These are phyloP conservation scores for Catagonus wagneri DNA, from an alignment of 2,113 vertebrate species.

Conservation along the genomic window DNA sequence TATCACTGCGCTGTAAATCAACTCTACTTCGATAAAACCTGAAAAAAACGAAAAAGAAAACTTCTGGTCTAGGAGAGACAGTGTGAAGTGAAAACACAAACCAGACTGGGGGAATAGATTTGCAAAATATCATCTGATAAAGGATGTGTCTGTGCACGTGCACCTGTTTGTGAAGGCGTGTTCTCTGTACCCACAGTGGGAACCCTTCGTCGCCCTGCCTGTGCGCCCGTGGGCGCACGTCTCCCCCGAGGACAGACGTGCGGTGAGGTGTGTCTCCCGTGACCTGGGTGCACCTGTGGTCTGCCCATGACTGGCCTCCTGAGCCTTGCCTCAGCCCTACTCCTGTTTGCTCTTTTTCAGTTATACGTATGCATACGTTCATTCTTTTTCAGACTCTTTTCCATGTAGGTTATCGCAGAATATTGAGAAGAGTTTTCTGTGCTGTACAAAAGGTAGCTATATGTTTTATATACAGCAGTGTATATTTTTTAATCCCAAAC, in stretches of 20 bases:
- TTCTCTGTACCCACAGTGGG: accelerated
- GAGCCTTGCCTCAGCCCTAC: neutral
- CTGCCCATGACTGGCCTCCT: neutral
- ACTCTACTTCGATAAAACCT: no score
- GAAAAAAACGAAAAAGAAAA: neutral
- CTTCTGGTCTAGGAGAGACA: neutral
- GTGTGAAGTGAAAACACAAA: neutral
- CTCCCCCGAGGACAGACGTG: neutral
- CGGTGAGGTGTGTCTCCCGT: neutral
- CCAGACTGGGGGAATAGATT: neutral
- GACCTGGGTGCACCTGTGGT: accelerated
- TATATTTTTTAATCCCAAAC: no score
- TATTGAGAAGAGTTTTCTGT: no score
- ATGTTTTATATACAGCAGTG: no score
- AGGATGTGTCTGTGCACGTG: neutral
- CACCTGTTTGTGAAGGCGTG: neutral
- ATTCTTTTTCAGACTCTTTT: no score
- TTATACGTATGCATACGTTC: no score
- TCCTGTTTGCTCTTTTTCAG: neutral
- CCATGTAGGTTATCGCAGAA: no score
- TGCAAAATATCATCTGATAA: neutral
- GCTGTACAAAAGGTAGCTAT: no score
- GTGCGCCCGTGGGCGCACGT: accelerated
- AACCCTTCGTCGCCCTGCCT: neutral
- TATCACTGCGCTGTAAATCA: no score